Percentiles rank a stretch among this genome's conserved stretches.
phyloP scores from a whole-genome alignment of 2,113 vertebrate genomes.

The Alethe diademata region DNA sequence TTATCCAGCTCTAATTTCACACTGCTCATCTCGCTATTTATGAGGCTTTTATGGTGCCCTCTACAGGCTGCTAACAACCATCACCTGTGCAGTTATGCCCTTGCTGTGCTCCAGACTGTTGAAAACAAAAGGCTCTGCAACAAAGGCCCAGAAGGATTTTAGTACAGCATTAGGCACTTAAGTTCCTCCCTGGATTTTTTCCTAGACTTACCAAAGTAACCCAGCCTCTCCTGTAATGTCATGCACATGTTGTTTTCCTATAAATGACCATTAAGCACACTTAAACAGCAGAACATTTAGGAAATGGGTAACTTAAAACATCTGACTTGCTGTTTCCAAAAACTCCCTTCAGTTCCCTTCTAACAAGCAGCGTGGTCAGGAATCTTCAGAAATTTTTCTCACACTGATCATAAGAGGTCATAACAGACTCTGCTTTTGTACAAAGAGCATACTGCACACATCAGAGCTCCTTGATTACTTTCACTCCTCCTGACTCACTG shows the following conservation, averaged over 20 bases:
- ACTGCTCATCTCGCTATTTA: not conserved
- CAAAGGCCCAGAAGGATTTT: not conserved
- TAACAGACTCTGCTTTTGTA: not conserved
- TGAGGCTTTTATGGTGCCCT: slow-evolving; percentile 6
- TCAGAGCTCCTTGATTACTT: not conserved
- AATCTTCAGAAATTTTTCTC: not conserved
- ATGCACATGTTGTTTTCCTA: not conserved
- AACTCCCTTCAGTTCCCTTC: not conserved
- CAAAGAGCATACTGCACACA: not conserved
- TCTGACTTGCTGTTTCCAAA: not conserved
- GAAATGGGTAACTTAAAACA: not conserved
- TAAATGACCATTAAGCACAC: not conserved
- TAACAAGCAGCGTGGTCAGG: not conserved
- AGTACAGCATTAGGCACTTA: not conserved
- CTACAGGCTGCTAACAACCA: slow-evolving; percentile 2
- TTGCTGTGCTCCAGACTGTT: not conserved
- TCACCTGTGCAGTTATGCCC: not conserved
- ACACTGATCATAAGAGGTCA: not conserved
- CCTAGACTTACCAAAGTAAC: not conserved
- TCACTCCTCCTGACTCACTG: not conserved
- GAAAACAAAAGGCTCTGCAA: not conserved
- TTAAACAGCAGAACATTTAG: not conserved
- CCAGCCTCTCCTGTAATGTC: not conserved
- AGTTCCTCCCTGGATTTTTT: not conserved
- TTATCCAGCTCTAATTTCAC: not conserved